Evolutionary conservation across 2,113 vertebrate genomes (phyloP), one percentile per base, ranked within the genome.

Genomic region (Emydura subglobosa): DNA sequence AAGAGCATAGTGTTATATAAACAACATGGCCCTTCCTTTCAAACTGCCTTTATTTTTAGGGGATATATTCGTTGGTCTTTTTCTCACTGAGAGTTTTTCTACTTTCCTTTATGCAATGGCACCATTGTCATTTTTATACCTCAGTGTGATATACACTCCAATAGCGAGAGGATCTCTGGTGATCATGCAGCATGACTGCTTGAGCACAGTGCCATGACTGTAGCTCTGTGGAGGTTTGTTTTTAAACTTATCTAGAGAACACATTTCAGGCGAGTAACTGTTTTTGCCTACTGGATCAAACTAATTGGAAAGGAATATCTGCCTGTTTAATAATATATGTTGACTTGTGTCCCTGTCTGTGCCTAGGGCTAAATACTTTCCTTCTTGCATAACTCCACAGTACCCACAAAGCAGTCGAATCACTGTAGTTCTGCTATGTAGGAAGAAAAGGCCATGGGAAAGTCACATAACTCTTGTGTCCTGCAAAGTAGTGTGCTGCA

Each of bases 221-320:
- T 57, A 88, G n/a, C 27, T 89, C 53, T 94, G 61, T 50, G 4
- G 10, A 83, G 29, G 4, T 59, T 27, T 79, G 7, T 61, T 87
- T 83, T 39, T 54, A 87, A 47, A n/a, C 2, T 21, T 51, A 82
- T 87, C 53, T 61, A n/a, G 47, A 76, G 61, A 84, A 50, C 17
- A 27, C 29, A 6, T 19, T 89, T 83, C 47, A 51, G 59, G 81
- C 78, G 87, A 83, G 78, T 57, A 6, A 25, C 74, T 59, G 1
- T 80, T 92, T 87, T 82, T 50, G 5, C 17, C 72, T 74, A 79
- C 53, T 89, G 19, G 25, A 49, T 96, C 79, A 82, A 51, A 12
- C 12, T 95, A 6, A 54, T 12, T 84, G 19, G 19, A 76, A 86
- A 42, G 47, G 74, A 3, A 1, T 27, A 6, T 5, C 39, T 78